Base-by-base conservation (phyloP, 2,797 vertebrate genomes). In the Cichlasoma orientale region DNA sequence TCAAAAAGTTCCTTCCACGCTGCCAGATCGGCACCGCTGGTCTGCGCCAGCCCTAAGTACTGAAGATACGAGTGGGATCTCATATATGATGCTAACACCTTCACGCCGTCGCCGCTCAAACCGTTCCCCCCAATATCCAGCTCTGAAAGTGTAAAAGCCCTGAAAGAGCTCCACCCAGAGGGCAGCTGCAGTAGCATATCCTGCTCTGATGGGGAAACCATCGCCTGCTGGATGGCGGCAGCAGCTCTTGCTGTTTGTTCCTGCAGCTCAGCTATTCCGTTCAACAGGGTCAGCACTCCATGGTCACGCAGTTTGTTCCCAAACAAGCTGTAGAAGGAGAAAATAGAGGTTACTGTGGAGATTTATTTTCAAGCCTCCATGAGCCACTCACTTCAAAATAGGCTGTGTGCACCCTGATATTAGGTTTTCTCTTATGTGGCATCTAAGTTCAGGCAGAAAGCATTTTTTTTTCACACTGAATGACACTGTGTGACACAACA, bases 51-150 rank as follows among this genome's bases (percentile, higher is more conserved):
- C 44, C 96, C 96, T 7, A 97, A 83, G 82, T 96, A 96, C 74
- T 85, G 91, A 36, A 96, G 92, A 5, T 88, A 82, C 0, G 96
- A 96, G 84, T 95, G 93, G 74, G 92, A 88, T 74, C 92, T 94
- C 56, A 97, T 88, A 38, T 93, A 96, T 1, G 93, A 90, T 0
- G 95, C 95, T 23, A 96, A 72, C 25, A 94, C 82, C 80, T 86
- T 94, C 0, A 96, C 85, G 4, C 95, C 96, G 0, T 94, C 81
- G 5, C 94, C 89, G 70, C 88, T 83, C 55, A 96, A 50, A 25
- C 94, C 87, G n/a, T 97, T 97, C 19, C 96, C 95, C 23, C 96
- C 96, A 0, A 97, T 66, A 52, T 97, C 96, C 84, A 97, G 84
- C 58, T 97, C 96, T 29, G 85, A 29, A 10, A 97, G 94, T 1